Conservation (phyloP, 2,888 invertebrate genomes). For the Brachylomia viminalis region DNA sequence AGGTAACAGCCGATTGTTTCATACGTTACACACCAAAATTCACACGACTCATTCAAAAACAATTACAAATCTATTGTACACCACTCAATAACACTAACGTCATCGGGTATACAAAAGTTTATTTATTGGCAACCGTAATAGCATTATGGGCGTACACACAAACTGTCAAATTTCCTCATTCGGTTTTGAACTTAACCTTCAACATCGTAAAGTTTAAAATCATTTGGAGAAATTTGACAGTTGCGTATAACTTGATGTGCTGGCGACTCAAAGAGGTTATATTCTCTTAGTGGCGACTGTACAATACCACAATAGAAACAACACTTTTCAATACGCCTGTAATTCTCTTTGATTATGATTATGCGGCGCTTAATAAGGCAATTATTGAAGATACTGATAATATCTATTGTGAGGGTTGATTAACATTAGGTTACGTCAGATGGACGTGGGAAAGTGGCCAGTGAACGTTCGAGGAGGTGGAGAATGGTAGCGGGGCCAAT, state of each 20-base stretch:
- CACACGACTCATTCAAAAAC: slow-evolving; percentile 76
- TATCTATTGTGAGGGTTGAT: slow-evolving; percentile 81
- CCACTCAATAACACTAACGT: slow-evolving; percentile 67
- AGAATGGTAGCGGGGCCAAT: neutral
- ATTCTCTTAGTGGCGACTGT: too few species aligned
- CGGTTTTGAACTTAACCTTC: too few species aligned
- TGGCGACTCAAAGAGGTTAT: too few species aligned
- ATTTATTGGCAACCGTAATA: slow-evolving; percentile 79
- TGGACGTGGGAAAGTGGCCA: slow-evolving; percentile 66
- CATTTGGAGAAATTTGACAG: too few species aligned
- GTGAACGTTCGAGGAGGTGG: slow-evolving; percentile 24
- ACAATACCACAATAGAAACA: slow-evolving; percentile 81
- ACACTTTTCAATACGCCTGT: slow-evolving; percentile 79
- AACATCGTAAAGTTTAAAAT: too few species aligned
- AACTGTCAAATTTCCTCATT: too few species aligned
- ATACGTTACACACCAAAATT: slow-evolving; percentile 63
- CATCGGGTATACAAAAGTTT: slow-evolving; percentile 75
- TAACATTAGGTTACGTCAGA: slow-evolving; percentile 79
- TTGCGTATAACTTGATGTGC: too few species aligned
- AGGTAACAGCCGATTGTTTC: slow-evolving; percentile 55
- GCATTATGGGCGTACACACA: slow-evolving; percentile 54
- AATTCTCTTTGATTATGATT: slow-evolving; percentile 87
- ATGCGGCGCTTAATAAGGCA: slow-evolving; percentile 84
- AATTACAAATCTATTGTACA: slow-evolving; percentile 79
- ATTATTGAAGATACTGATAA: slow-evolving; percentile 82